Evolutionary conservation across 2,113 vertebrate genomes (phyloP).

Genomic region (Pitta sordida): DNA sequence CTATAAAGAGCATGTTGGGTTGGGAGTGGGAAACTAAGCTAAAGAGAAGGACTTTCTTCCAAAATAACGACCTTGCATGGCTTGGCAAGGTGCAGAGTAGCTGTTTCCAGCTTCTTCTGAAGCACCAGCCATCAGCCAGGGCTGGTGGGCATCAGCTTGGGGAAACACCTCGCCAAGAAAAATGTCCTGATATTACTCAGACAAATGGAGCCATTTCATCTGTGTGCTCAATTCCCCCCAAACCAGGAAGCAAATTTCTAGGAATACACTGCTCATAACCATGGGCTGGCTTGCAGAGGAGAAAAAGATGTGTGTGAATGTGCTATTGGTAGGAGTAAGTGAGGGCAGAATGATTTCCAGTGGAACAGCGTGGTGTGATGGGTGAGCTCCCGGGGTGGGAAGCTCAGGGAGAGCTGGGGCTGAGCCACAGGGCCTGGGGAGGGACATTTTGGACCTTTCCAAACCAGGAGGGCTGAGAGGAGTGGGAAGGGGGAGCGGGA

Average conservation of each 20-base stretch:
- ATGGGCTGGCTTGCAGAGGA: background rate
- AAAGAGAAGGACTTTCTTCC: background rate
- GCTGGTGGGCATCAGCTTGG: background rate
- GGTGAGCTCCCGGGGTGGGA: accelerated
- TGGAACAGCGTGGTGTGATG: background rate
- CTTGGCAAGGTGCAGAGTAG: background rate
- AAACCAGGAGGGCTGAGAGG: background rate
- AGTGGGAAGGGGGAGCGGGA: background rate
- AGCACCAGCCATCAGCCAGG: background rate
- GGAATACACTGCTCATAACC: background rate
- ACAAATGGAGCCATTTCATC: background rate
- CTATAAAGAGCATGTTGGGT: background rate
- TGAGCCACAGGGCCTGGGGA: background rate
- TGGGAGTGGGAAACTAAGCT: background rate
- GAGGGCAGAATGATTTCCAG: background rate
- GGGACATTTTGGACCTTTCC: background rate
- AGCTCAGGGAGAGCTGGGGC: background rate
- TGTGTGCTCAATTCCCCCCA: background rate
- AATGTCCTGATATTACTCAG: background rate
- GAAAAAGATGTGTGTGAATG: background rate
- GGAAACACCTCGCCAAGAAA: background rate
- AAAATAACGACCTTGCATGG: background rate
- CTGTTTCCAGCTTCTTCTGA: background rate
- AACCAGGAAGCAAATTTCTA: background rate
- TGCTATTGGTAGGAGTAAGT: background rate